Conservation (phyloP, 1,140 invertebrate species). For the Neomicropteryx cornuta region DNA sequence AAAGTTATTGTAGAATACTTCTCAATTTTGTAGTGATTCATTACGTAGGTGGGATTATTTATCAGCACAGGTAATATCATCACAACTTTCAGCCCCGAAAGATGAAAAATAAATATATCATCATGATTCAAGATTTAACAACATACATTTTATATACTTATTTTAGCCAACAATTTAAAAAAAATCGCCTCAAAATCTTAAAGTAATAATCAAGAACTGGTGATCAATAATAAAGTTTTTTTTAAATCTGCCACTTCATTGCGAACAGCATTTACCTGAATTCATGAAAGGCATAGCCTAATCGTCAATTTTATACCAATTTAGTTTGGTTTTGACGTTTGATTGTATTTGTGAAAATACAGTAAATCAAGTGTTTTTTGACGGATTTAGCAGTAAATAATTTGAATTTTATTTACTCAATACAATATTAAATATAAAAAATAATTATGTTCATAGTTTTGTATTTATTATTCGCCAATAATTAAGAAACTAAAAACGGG, state of each 20-base stretch:
- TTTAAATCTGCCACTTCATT: not conserved
- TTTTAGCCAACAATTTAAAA: constrained; percentile 1
- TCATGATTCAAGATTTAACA: constrained; percentile 23
- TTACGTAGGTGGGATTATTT: not conserved
- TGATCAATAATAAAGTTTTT: not conserved
- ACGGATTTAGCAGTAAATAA: too few species aligned
- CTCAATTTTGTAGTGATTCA: constrained; percentile 6
- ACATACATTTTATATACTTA: constrained; percentile 1
- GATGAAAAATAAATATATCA: constrained; percentile 35
- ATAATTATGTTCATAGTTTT: too few species aligned
- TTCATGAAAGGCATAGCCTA: not conserved
- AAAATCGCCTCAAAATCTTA: not conserved
- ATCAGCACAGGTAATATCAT: constrained; percentile 28
- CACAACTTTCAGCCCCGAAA: constrained; percentile 40
- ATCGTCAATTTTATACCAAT: too few species aligned
- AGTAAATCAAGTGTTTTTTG: too few species aligned
- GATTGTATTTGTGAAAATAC: too few species aligned
- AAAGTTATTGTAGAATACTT: constrained; percentile 1
- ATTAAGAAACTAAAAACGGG: too few species aligned
- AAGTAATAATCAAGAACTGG: not conserved
- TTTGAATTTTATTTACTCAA: too few species aligned
- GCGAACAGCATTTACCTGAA: not conserved
- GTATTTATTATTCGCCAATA: too few species aligned
- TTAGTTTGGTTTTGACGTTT: too few species aligned
- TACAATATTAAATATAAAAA: too few species aligned